phyloP scores from a whole-genome alignment of 1,140 invertebrate genomes.

The Euwallacea similis region DNA sequence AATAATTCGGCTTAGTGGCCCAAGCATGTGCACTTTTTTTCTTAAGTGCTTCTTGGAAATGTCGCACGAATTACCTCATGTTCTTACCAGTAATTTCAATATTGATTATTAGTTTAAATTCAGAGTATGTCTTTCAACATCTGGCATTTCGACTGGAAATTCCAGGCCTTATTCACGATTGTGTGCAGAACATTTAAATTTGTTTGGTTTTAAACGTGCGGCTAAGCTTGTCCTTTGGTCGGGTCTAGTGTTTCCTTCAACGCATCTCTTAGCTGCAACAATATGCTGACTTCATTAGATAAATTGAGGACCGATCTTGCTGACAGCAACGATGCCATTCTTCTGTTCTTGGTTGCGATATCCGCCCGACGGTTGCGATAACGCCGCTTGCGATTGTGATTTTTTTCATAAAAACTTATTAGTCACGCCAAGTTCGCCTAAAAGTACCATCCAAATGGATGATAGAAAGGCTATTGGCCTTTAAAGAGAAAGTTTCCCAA shows the following conservation, averaged over 20 bases:
- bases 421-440: too few relatives aligned
- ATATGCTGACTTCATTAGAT: too few relatives aligned
- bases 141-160: neutral
- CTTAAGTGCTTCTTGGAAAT: neutral
- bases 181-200: neutral
- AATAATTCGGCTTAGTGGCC: neutral
- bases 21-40: neutral
- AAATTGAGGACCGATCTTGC: too few relatives aligned
- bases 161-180: neutral
- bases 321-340: too few relatives aligned
- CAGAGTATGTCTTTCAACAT: neutral
- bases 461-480: conserved; percentile 30
- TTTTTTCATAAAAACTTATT: too few relatives aligned
- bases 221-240: too few relatives aligned
- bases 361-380: too few relatives aligned
- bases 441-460: conserved; percentile 15
- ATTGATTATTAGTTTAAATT: neutral
- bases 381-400: too few relatives aligned
- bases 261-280: too few relatives aligned
- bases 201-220: too few relatives aligned
- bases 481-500: conserved; percentile 30
- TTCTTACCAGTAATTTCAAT: neutral
- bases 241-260: too few relatives aligned
- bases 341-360: too few relatives aligned
- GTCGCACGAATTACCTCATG: neutral